Evolutionary conservation across 2,797 vertebrate species (phyloP).

Genomic region (Phalloptychus januarius): DNA sequence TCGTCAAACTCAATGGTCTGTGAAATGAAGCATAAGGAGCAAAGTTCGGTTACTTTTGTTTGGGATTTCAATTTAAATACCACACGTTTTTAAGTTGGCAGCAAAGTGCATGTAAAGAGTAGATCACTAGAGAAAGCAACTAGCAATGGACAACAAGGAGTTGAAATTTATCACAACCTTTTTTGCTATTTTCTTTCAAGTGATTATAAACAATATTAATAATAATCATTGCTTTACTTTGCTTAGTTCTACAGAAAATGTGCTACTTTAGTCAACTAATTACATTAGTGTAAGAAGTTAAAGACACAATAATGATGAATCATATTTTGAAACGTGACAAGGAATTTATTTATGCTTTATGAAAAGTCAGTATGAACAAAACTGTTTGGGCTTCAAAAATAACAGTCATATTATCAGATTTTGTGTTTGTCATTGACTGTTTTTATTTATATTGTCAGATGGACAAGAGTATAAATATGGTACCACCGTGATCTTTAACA

Average conservation of each 20-base stretch:
- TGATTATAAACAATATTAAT: not conserved
- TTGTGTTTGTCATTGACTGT: not conserved
- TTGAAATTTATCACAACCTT: not conserved
- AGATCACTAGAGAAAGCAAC: not conserved
- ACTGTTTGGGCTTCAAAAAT: not conserved
- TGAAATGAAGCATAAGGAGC: slow-evolving; percentile 1
- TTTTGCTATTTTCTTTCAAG: not conserved
- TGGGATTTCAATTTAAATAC: not conserved
- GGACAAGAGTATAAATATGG: not conserved
- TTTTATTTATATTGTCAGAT: not conserved
- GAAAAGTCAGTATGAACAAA: not conserved
- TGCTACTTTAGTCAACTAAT: not conserved
- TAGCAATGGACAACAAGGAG: not conserved
- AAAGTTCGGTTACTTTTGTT: not conserved
- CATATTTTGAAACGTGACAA: not conserved
- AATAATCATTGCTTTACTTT: not conserved
- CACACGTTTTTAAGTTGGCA: not conserved
- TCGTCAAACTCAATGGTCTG: slow-evolving; percentile 98
- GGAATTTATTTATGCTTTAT: not conserved
- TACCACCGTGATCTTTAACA: not conserved
- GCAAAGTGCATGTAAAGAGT: no score
- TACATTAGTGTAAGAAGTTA: not conserved
- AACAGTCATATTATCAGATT: not conserved
- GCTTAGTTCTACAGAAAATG: not conserved
- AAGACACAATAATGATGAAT: not conserved